phyloP scores from a whole-genome alignment of 2,113 vertebrate genomes.

The Nannobrachium achirus region DNA sequence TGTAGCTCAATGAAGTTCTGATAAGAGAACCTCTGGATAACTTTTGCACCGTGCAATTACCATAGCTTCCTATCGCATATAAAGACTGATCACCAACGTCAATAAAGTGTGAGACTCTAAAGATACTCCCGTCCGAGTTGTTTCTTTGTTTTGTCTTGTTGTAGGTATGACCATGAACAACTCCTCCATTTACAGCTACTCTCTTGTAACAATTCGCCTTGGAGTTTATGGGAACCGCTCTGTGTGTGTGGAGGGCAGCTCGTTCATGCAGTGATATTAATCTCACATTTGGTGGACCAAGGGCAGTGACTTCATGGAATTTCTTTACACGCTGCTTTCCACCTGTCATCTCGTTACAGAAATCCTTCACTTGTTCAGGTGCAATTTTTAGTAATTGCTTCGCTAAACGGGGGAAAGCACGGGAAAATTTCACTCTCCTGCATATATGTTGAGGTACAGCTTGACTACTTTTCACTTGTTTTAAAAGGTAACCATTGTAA shows the following conservation, averaged over 20 bases:
- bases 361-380: conserved; percentile 14
- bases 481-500: conserved; percentile 21
- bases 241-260: conserved; percentile 27
- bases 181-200: conserved; percentile 27
- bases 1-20: conserved; percentile 21
- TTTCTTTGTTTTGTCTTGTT: conserved; percentile 33
- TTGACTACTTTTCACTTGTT: conserved; percentile 25
- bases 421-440: conserved; percentile 14
- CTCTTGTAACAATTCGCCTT: conserved; percentile 27
- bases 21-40: too few species aligned
- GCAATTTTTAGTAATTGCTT: conserved; percentile 20
- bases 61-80: conserved; percentile 26
- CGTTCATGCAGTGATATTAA: conserved; percentile 8
- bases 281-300: conserved; percentile 33
- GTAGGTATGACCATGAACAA: conserved; percentile 30
- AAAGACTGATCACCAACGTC: too few species aligned
- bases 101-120: conserved; percentile 35
- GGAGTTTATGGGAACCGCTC: conserved; percentile 28
- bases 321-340: conserved; percentile 9
- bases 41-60: conserved; percentile 32
- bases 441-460: conserved; percentile 35
- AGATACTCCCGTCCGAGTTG: conserved; percentile 32
- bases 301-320: conserved; percentile 27
- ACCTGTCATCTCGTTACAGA: conserved; percentile 21
- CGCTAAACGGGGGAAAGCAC: conserved; percentile 19